A percentile compares a stretch with the other conserved stretches of the same genome.
These are phyloP conservation scores for Dallia pectoralis DNA, from an alignment of 2,797 vertebrate species.

Conservation along the genomic window DNA sequence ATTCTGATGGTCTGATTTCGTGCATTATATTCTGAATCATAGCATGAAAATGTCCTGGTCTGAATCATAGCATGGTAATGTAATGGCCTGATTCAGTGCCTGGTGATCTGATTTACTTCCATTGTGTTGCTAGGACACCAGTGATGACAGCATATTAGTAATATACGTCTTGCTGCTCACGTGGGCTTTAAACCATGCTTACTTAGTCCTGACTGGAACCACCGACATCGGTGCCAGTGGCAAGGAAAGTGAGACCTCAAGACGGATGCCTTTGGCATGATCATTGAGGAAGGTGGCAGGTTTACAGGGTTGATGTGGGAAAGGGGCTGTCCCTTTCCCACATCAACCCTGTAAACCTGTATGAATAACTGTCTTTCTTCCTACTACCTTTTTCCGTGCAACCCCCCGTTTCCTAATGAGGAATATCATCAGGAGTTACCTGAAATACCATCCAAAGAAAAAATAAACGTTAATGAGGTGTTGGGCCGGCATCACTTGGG, in stretches of 20 bases:
- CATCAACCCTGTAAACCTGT: too few relatives aligned
- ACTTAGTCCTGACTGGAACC: neutral
- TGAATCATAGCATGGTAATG: too few relatives aligned
- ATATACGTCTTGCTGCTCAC: neutral
- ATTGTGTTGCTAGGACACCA: neutral
- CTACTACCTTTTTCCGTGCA: neutral
- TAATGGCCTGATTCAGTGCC: constrained; percentile 39
- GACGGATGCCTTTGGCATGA: neutral
- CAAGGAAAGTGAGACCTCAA: neutral
- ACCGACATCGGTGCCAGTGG: neutral
- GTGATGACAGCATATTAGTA: neutral
- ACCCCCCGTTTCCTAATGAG: neutral
- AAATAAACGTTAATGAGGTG: neutral
- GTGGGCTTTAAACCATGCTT: neutral
- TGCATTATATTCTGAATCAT: too few relatives aligned
- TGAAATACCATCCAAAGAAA: neutral
- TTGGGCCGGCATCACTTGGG: neutral
- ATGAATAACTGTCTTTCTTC: neutral
- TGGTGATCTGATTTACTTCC: neutral
- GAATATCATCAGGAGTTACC: neutral
- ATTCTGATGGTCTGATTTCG: too few relatives aligned
- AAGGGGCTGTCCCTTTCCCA: neutral
- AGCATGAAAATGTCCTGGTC: too few relatives aligned
- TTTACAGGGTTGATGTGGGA: neutral
- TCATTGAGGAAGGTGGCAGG: neutral